phyloP scores from a whole-genome alignment of 1,140 invertebrate genomes.

The Leptopilina boulardi region DNA sequence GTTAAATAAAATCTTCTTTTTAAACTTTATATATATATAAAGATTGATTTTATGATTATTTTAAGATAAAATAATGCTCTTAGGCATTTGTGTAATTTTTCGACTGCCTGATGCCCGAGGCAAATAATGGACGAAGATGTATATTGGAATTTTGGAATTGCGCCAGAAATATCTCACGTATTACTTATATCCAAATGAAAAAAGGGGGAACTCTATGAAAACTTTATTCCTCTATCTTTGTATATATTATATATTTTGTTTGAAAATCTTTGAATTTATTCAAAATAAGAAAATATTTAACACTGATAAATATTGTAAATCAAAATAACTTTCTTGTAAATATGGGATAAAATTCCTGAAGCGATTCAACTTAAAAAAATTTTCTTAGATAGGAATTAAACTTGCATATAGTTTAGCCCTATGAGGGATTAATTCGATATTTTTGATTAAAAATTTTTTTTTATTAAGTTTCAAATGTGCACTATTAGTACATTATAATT shows the following conservation, averaged over 20 bases:
- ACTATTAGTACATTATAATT: no score
- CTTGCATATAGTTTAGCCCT: no score
- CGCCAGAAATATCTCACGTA: not conserved
- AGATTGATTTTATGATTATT: not conserved
- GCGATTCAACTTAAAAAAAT: no score
- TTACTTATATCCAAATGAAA: slow-evolving; percentile 12
- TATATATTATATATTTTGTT: no score
- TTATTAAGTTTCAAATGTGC: no score
- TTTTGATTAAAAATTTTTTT: no score
- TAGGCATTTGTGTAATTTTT: not conserved
- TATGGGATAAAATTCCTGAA: no score
- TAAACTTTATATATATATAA: not conserved
- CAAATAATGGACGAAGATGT: not conserved
- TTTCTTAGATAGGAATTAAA: no score
- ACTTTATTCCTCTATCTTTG: not conserved
- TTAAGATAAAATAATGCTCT: slow-evolving; percentile 4
- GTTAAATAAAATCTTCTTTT: not conserved
- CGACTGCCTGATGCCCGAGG: not conserved
- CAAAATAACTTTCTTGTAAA: no score
- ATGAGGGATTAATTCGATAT: no score
- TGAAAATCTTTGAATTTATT: not conserved
- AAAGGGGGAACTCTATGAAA: not conserved
- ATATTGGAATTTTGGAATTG: not conserved
- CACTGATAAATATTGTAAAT: no score
- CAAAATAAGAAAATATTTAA: not conserved